Base-by-base conservation (phyloP, 2,797 vertebrate species). In the Anguilla megastoma region DNA sequence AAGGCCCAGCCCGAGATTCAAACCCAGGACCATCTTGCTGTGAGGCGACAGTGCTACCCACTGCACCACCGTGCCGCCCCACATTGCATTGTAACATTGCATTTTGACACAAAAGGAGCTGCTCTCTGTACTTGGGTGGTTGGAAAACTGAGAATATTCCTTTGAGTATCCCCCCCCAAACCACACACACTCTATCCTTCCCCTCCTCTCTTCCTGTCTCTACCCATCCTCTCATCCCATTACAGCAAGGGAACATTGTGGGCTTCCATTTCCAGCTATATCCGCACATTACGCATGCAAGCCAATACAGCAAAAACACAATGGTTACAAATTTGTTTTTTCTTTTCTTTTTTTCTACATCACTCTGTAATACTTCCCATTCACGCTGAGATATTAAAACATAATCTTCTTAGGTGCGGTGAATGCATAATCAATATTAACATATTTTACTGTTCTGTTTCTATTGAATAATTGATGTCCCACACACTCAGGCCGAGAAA, bases 391-490 rank as follows among this genome's bases (percentile, higher is more conserved):
- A 96, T 95, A 95, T 96, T 94, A 95, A 92, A 95, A 94, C 94
- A 93, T 95, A 95, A 95, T 96, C 94, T 94, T 94, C 94, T 95
- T 94, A 94, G 94, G 94, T 94, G 94, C 94, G 94, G 92, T 94
- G 90, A 95, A 95, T 94, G 91, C 94, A 95, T 95, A 95, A 96
- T 96, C 94, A 95, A 96, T 95, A 96, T 96, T 95, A 96, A 95
- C 94, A 95, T 95, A 96, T 96, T 96, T 96, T 94, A 94, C 93
- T 92, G 93, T 93, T 93, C 88, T 92, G 93, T 93, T 92, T 93
- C 94, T 93, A 94, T 94, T 96, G 95, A 96, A 96, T 96, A 95
- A 96, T 96, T 96, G 94, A 96, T 96, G 95, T 95, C 92, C 91
- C 93, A 94, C 94, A 94, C 94, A 95, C 93, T 95, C 95, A 95